Conservation (phyloP, 2,113 vertebrate genomes). For the Pavo muticus region DNA sequence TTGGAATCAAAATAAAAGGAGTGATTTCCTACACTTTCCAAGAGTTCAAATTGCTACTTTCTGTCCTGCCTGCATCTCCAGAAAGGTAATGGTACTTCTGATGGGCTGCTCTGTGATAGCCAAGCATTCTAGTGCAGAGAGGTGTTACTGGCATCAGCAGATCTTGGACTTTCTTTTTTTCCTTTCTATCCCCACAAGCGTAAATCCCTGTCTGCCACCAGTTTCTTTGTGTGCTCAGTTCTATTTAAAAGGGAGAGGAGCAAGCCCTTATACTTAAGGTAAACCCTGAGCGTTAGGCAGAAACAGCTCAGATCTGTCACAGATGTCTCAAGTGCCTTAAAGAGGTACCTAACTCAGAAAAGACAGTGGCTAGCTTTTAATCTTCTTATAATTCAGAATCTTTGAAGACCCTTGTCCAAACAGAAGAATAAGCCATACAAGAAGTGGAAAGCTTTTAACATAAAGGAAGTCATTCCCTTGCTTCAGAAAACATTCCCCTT, state of each 20-base stretch:
- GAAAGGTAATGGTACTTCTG: slow-evolving; percentile 19
- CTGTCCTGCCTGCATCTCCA: slow-evolving; percentile 18
- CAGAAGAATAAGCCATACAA: neutral
- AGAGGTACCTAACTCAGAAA: neutral
- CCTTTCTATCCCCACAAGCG: neutral
- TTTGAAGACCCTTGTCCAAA: neutral
- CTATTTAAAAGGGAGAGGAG: neutral
- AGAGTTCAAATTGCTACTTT: slow-evolving; percentile 59
- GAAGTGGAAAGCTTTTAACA: neutral
- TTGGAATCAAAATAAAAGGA: slow-evolving; percentile 65
- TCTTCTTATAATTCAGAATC: neutral
- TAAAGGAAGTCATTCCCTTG: neutral
- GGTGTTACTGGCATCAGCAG: slow-evolving; percentile 22
- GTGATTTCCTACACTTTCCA: slow-evolving; percentile 62
- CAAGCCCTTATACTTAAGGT: neutral
- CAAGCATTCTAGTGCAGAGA: slow-evolving; percentile 8
- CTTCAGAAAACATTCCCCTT: neutral
- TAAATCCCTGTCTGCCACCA: neutral
- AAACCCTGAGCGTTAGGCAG: neutral
- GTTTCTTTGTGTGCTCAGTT: slow-evolving; percentile 38
- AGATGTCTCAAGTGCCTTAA: neutral
- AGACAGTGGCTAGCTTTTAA: neutral
- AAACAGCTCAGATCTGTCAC: neutral
- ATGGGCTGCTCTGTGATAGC: slow-evolving; percentile 31
- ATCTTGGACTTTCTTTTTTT: slow-evolving; percentile 36